Base-by-base conservation (phyloP, 2,888 invertebrate genomes). In the Agapostemon virescens region DNA sequence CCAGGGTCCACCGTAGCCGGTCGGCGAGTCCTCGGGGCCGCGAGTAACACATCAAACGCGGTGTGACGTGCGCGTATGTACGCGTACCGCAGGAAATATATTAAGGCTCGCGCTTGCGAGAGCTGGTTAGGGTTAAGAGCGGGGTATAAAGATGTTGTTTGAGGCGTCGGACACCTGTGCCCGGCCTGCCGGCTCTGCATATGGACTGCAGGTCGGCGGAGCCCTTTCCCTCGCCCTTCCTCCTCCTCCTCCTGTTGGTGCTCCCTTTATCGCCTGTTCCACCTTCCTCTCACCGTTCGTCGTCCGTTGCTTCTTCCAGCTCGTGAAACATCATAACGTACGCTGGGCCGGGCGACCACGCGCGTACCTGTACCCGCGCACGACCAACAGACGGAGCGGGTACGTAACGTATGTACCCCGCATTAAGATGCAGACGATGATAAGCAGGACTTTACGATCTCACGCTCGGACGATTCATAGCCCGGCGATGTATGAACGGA, bases 391-490 rank as follows among this genome's bases (percentile, higher is more conserved):
- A 81, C 76, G 64, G 70, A 83, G 82, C 85, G 87, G 86, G 30
- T 85, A 86, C 85, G 82, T 87, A 85, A 87, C 84, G 86, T 87
- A 89, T 85, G 88, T 89, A 90, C 83, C 87, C 88, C 88, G 89
- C 92, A 91, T 92, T 91, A 91, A 92, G 92, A 92, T 92, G 90
- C 90, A 90, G 88, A 87, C 88, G 90, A 85, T 91, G 91, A 92
- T 92, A 92, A 92, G 90, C 86, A 88, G 86, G 89, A 90, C 92
- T 92, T 92, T 92, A 92, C 91, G 92, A 92, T 92, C 92, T 91
- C 91, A 91, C 91, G 91, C 91, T 91, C 89, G 88, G 90, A 89
- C 91, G 92, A 91, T 92, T 91, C 92, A 91, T 91, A 90, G 90
- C 90, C 88, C 79, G 86, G 84, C 91, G 89, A 91, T 91, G 87